Base-by-base conservation (phyloP, 2,113 vertebrate genomes). In the Ammodytes dubius region DNA sequence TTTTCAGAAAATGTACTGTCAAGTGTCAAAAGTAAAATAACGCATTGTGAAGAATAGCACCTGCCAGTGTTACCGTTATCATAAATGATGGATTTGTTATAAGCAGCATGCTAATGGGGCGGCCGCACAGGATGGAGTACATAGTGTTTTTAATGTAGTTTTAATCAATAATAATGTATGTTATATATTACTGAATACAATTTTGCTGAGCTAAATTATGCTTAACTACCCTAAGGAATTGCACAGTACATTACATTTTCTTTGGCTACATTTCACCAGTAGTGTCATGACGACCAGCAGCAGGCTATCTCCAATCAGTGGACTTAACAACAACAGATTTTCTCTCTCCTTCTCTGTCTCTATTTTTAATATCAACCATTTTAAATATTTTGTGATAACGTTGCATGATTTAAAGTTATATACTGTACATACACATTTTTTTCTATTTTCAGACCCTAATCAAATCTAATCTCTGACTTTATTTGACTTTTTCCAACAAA, bases 391-490 rank as follows among this genome's bases (percentile, higher is more conserved):
- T 52, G 5, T 10, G 1, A 8, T 9, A 60, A 27, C 7, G 5
- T 40, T 47, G 8, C 4, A 47, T 27, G 72, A 37, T 53, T 50
- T 43, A 14, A 19, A 14, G 37, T 42, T 49, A 27, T 27, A 27
- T 27, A 27, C 27, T 27, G 27, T 27, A 27, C 27, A 27, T 27
- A 27, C 2, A 6, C 4, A 15, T 40, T 74, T 54, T 39, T 52
- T 27, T 27, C 27, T 27, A 27, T 27, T 27, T 27, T 27, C 27
- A 27, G 27, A 27, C 27, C 27, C 27, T 27, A 27, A 27, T 27
- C n/a, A 56, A 61, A 12, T 68, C 4, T n/a, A 59, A 77, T 66
- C 11, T 19, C n/a, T 37, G 46, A 70, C 15, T 74, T 72, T 67
- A 1, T 45, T 6, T 13, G 2, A 72, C 46, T 49, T 60, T 61